Percentiles rank a stretch among this genome's conserved stretches.
These are phyloP conservation scores for Hirtodrosophila trivittata DNA, from an alignment of 2,888 invertebrate species.

Conservation along the genomic window DNA sequence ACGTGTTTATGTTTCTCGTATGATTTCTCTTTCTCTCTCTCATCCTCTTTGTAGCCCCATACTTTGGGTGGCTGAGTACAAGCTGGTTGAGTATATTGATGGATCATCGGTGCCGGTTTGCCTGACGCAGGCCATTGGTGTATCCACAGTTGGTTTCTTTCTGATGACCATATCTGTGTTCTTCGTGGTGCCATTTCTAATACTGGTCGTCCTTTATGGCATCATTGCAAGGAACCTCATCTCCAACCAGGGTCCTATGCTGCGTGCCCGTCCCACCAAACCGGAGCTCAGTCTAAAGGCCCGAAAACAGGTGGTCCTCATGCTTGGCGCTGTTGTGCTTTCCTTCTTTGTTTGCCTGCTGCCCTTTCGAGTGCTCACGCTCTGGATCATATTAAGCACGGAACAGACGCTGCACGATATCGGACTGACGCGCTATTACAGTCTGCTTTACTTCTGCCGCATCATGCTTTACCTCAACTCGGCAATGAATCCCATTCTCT, in stretches of 20 bases:
- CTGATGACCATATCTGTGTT: constrained; percentile 91
- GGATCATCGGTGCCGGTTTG: constrained; percentile 90
- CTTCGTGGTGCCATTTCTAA: constrained; percentile 91
- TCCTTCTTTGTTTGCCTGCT: constrained; percentile 95
- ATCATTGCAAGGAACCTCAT: constrained; percentile 93
- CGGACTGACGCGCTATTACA: constrained; percentile 91
- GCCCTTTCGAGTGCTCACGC: constrained; percentile 92
- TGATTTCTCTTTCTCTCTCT: constrained; percentile 44
- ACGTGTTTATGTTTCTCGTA: constrained; percentile 58
- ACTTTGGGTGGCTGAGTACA: constrained; percentile 90
- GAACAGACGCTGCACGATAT: constrained; percentile 88
- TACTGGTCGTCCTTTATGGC: constrained; percentile 91
- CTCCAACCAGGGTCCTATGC: constrained; percentile 86
- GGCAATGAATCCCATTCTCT: constrained; percentile 95
- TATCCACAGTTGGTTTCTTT: constrained; percentile 92
- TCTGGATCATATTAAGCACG: constrained; percentile 92
- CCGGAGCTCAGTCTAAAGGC: constrained; percentile 90
- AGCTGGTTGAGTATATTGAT: constrained; percentile 88
- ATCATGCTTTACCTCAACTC: constrained; percentile 95
- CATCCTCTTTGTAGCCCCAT: constrained; percentile 87
- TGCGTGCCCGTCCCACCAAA: constrained; percentile 88
- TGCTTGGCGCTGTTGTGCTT: constrained; percentile 93
- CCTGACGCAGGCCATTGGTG: constrained; percentile 90
- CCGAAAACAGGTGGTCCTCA: constrained; percentile 92
- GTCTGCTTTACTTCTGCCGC: constrained; percentile 92